phyloP scores from a whole-genome alignment of 1,140 invertebrate species.

The Lepeophtheirus salmonis region DNA sequence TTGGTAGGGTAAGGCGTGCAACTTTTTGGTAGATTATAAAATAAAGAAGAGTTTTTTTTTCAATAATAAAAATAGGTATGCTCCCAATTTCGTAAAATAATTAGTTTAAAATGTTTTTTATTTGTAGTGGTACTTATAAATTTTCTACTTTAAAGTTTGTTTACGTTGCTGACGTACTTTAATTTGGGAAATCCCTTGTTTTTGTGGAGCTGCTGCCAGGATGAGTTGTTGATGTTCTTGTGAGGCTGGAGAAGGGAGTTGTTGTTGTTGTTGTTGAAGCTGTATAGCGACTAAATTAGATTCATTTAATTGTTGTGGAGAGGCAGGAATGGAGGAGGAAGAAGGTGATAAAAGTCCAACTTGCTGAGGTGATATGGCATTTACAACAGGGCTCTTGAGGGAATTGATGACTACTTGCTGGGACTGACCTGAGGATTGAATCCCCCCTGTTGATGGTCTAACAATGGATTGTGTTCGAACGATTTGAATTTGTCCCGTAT shows the following conservation, averaged over 20 bases:
- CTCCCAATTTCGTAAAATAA: too few relatives aligned
- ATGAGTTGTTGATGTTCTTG: neutral
- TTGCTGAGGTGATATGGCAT: neutral
- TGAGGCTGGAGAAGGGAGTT: too few relatives aligned
- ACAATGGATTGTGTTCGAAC: neutral
- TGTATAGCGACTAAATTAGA: neutral
- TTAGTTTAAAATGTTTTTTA: too few relatives aligned
- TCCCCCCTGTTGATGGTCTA: neutral
- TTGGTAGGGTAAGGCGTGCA: too few relatives aligned
- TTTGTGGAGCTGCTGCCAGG: too few relatives aligned
- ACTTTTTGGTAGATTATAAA: too few relatives aligned
- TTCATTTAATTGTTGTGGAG: neutral
- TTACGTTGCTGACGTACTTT: neutral
- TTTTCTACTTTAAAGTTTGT: neutral
- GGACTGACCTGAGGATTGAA: too few relatives aligned
- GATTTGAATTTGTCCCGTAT: neutral
- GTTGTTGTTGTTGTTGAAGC: neutral
- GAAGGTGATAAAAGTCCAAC: neutral
- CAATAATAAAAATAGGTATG: too few relatives aligned
- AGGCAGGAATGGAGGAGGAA: neutral
- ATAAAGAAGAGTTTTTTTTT: too few relatives aligned
- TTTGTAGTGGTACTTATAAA: too few relatives aligned
- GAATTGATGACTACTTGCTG: neutral
- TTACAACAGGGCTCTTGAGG: too few relatives aligned
- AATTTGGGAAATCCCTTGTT: neutral